Percentiles rank a stretch among this genome's conserved stretches.
phyloP scores from a whole-genome alignment of 2,888 invertebrate species.

The Metellina segmentata region DNA sequence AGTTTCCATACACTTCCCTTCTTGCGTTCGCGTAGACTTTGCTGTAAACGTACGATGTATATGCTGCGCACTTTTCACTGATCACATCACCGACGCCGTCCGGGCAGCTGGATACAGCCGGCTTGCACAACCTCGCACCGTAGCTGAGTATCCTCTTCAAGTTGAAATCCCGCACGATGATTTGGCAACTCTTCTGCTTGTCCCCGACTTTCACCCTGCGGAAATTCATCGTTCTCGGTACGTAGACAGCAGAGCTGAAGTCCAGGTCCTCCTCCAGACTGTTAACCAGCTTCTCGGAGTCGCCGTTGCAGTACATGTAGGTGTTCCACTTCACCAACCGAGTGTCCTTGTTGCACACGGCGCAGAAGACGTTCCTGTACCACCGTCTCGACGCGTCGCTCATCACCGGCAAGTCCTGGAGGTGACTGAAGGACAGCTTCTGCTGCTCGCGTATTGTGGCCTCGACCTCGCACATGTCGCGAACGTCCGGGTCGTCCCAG shows the following conservation, averaged over 20 bases:
- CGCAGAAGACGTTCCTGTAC: constrained; percentile 75
- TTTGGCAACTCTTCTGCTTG: constrained; percentile 1
- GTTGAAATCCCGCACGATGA: constrained; percentile 36
- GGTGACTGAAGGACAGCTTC: constrained; percentile 15
- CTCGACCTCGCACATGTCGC: constrained; percentile 67
- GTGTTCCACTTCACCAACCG: constrained; percentile 30
- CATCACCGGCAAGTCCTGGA: constrained; percentile 65
- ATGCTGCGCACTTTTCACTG: constrained; percentile 37
- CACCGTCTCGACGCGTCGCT: constrained; percentile 15
- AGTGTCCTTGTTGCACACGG: constrained; percentile 65
- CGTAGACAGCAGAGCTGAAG: constrained; percentile 31
- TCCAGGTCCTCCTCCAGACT: constrained; percentile 15
- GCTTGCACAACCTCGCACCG: constrained; percentile 59
- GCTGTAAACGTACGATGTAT: constrained; percentile 60
- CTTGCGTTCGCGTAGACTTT: too few species aligned
- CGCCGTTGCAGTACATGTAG: constrained; percentile 30
- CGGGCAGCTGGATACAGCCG: not conserved
- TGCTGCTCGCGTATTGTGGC: not conserved
- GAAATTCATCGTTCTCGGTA: constrained; percentile 17
- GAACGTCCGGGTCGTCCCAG: constrained; percentile 15
- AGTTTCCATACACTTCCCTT: constrained; percentile 60
- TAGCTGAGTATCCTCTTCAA: not conserved
- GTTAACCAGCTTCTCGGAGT: not conserved
- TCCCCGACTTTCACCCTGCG: not conserved
- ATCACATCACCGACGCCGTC: not conserved